phyloP scores from a whole-genome alignment of 1,140 invertebrate genomes.

The Leptinotarsa defecta region DNA sequence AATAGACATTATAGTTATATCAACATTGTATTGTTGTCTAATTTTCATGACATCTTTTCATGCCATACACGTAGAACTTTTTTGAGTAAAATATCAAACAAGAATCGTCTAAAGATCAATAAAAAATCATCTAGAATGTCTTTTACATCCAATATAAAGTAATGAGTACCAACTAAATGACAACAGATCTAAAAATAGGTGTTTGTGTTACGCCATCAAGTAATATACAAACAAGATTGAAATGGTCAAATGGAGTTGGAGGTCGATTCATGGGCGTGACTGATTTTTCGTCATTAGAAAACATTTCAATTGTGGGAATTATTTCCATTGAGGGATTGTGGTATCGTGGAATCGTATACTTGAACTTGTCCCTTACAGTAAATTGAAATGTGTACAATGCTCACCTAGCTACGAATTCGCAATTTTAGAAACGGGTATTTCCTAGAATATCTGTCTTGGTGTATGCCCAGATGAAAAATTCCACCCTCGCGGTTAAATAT shows the following conservation, averaged over 20 bases:
- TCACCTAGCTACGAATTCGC: neutral
- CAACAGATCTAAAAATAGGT: conserved; percentile 23
- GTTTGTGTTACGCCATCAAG: conserved; percentile 21
- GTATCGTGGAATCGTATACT: neutral
- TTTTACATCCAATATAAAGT: neutral
- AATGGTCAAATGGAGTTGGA: conserved; percentile 20
- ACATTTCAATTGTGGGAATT: neutral
- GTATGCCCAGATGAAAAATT: too few species aligned
- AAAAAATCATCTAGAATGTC: neutral
- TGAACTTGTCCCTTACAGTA: neutral
- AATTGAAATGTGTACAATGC: neutral
- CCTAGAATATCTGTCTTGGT: too few species aligned
- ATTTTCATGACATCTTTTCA: neutral
- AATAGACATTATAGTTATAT: neutral
- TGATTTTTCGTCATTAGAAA: neutral
- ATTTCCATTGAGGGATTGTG: neutral
- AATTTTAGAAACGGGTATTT: neutral
- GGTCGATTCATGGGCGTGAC: conserved; percentile 18
- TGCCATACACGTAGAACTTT: too few species aligned
- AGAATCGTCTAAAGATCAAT: neutral
- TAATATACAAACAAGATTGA: conserved; percentile 16
- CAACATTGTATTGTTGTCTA: neutral
- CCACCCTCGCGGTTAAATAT: too few species aligned
- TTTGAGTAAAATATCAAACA: neutral
- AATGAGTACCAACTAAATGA: neutral